A percentile compares a stretch with the other conserved stretches of the same genome.
phyloP scores from a whole-genome alignment of 2,888 invertebrate genomes.

The Allolobophora icterica region DNA sequence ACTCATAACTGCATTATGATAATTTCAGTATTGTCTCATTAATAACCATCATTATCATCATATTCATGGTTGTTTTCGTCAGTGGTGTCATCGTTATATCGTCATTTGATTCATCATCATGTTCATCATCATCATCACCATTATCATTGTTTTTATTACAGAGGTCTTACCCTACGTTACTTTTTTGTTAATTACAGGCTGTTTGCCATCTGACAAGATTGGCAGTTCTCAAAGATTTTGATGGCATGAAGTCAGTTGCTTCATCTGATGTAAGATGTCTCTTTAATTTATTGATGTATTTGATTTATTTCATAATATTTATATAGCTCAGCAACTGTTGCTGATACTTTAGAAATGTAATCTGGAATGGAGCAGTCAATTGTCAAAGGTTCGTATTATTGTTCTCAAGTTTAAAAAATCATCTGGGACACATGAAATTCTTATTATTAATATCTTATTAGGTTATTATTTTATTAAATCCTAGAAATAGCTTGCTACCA shows the following conservation, averaged over 20 bases:
- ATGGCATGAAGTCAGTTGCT: constrained; percentile 29
- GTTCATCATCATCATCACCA: background rate
- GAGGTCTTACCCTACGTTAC: no score
- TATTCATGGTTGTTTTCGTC: background rate
- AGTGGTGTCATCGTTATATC: background rate
- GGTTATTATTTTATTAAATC: no score
- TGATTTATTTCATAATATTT: background rate
- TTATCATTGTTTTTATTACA: background rate
- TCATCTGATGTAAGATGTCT: constrained; percentile 4
- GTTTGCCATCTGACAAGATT: constrained; percentile 31
- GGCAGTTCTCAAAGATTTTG: constrained; percentile 32
- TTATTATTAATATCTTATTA: no score
- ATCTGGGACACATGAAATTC: no score
- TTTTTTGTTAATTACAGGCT: background rate
- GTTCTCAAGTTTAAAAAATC: no score
- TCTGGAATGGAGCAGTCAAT: background rate
- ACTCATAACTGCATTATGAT: background rate
- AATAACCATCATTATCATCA: background rate
- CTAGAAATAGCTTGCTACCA: no score
- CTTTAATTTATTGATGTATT: background rate
- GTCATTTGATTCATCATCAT: background rate
- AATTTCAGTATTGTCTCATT: background rate
- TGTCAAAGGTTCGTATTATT: background rate
- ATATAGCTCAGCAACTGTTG: no score
- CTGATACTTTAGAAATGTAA: background rate